Base-by-base conservation (phyloP, 1,140 invertebrate genomes). In the Lepidotrigona ventralis region DNA sequence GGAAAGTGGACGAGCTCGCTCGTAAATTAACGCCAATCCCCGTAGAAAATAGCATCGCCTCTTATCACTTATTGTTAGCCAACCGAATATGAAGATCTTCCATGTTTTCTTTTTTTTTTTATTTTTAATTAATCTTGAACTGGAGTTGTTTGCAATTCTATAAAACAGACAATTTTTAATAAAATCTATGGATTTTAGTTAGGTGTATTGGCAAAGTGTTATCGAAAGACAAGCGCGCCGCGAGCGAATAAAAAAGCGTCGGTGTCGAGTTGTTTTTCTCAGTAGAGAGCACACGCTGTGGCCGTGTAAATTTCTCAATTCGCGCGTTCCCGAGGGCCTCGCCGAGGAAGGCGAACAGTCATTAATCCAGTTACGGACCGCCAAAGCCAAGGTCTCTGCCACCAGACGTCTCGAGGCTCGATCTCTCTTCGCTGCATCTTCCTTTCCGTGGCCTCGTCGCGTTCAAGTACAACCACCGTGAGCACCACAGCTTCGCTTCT, bases 311-410 rank as follows among this genome's bases (percentile, higher is more conserved):
- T 78, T 81, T 76, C 80, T 69, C 80, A 71, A 78, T 83, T 83
- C 75, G 46, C 68, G 72, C 58, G 72, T 81, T 68, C 64, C 23
- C 69, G 26, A 73, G 73, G 63, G 63, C 64, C 78, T 73, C 54
- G 39, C 39, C 39, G 39, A 46, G 64, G 69, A 23, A 19, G 66
- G 39, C 68, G 29, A 17, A 56, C 64, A 71, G 82, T 85, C 83
- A 86, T 90, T 90, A 90, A 90, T 90, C 84, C 85, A 80, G 82
- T 85, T 89, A 85, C 85, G 83, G 81, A 79, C 90, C 88, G 86
- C 83, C 88, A 90, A 86, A 90, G 88, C 88, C 90, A 89, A 90
- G 90, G 89, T 90, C 85, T 77, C 73, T 60, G 82, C 78, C 82
- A 84, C 51, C 63, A 78, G 74, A 77, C 81, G 54, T 72, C 60